Evolutionary conservation across 2,888 invertebrate genomes (phyloP).

Genomic region (Chrysina gloriosa): DNA sequence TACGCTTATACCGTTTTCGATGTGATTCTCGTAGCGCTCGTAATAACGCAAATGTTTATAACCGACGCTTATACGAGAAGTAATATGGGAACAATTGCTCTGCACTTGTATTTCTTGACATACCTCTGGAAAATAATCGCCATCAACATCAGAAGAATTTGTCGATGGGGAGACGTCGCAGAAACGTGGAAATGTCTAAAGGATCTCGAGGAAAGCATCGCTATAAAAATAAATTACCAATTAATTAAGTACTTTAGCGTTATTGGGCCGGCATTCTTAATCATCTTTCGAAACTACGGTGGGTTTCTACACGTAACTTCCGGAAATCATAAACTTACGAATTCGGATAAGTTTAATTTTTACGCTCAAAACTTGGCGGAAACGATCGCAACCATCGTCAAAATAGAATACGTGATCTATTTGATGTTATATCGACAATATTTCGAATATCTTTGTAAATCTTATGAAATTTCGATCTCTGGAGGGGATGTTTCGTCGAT

Average conservation of each 20-base stretch:
- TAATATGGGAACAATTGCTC: not conserved
- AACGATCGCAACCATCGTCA: not conserved
- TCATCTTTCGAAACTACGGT: no score
- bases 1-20: not conserved
- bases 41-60: not conserved
- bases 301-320: no score
- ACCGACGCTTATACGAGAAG: not conserved
- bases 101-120: not conserved
- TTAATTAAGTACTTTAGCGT: not conserved
- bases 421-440: not conserved
- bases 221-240: not conserved
- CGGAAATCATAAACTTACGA: not conserved
- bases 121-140: not conserved
- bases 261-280: not conserved
- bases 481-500: not conserved
- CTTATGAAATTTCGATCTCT: not conserved
- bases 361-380: not conserved
- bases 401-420: not conserved
- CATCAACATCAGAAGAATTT: not conserved
- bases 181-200: not conserved
- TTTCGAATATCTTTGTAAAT: not conserved
- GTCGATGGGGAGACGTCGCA: not conserved
- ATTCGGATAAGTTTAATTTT: not conserved
- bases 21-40: not conserved
- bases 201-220: not conserved